phyloP scores from a whole-genome alignment of 2,113 vertebrate genomes.

The Phycodurus eques region DNA sequence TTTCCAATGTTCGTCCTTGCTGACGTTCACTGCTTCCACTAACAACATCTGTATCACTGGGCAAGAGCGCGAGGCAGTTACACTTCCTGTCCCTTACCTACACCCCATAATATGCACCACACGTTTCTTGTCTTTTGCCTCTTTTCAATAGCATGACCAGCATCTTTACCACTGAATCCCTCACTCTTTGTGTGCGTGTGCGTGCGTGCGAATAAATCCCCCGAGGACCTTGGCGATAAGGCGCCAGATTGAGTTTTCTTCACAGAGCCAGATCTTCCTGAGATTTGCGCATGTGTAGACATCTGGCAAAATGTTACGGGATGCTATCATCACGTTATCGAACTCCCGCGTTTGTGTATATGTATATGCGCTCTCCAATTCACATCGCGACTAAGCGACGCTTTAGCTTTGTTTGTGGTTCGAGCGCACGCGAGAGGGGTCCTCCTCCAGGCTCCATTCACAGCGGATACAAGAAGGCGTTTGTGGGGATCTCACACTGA shows the following conservation, averaged over 20 bases:
- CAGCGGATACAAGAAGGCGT: constrained; percentile 44
- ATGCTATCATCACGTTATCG: constrained; percentile 63
- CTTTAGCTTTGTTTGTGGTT: constrained; percentile 49
- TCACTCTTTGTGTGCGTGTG: background rate
- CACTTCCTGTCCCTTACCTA: no score
- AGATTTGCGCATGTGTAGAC: constrained; percentile 37
- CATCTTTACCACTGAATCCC: constrained; percentile 15
- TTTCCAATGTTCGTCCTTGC: no score
- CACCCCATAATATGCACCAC: background rate
- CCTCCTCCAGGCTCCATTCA: constrained; percentile 51
- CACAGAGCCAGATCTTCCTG: constrained; percentile 44
- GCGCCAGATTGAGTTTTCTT: constrained; percentile 59
- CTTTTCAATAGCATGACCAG: constrained; percentile 8
- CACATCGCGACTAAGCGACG: constrained; percentile 48
- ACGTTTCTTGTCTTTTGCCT: background rate
- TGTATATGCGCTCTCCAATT: constrained; percentile 57
- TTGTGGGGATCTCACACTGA: constrained; percentile 12
- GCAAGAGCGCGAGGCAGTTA: no score
- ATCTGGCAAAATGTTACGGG: constrained; percentile 60
- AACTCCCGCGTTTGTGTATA: constrained; percentile 38
- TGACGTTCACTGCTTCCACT: no score
- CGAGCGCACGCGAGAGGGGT: constrained; percentile 50
- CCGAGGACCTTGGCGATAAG: constrained; percentile 62
- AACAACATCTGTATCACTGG: no score
- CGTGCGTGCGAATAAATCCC: constrained; percentile 35